Conservation (phyloP, 2,888 invertebrate species). For the Crossocerus cetratus region DNA sequence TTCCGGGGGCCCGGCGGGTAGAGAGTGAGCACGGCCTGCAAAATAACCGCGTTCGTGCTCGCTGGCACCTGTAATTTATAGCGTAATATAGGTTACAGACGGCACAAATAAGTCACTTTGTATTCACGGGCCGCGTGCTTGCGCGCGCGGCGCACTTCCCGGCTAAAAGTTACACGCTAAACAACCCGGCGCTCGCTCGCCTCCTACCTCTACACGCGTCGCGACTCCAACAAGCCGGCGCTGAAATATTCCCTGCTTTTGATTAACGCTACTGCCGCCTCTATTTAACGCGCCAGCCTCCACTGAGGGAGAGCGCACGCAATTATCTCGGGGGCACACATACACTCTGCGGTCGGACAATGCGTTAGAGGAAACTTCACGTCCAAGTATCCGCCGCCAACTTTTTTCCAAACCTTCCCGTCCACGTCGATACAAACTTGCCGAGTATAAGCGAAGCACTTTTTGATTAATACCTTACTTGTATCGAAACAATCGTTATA, state of each 20-base stretch:
- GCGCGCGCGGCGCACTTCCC: conserved; percentile 1
- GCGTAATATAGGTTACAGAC: conserved; percentile 5
- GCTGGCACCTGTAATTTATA: background rate
- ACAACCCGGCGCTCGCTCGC: background rate
- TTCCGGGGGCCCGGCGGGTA: no score
- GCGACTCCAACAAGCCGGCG: background rate
- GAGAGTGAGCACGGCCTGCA: background rate
- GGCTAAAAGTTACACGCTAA: conserved; percentile 1
- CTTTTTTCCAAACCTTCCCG: no score
- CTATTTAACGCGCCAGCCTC: background rate
- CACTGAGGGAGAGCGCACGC: no score
- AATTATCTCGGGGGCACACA: background rate
- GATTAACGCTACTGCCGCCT: background rate
- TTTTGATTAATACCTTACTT: no score
- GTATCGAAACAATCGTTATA: no score
- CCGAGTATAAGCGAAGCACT: no score
- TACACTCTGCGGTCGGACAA: background rate
- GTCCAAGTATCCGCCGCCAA: no score
- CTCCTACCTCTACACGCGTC: background rate
- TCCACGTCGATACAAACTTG: no score
- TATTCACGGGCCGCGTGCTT: background rate
- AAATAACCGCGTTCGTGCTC: conserved; percentile 4
- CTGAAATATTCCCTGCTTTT: background rate
- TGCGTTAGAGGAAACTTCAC: no score
- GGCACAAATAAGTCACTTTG: conserved; percentile 9